Base-by-base conservation (phyloP, 2,888 invertebrate species). In the Chloroclysta siterata region DNA sequence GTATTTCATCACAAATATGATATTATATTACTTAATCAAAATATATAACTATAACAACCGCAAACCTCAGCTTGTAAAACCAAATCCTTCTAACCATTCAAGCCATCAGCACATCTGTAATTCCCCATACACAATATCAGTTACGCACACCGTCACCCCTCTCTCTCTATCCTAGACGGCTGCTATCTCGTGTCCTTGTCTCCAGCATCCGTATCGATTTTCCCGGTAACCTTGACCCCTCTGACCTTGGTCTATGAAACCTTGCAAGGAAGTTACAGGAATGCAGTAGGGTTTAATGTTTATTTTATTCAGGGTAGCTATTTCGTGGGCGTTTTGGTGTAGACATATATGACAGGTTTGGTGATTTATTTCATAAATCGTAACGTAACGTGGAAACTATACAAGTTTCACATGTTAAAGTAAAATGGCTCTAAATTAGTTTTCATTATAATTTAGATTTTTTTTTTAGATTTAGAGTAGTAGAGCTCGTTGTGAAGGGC, bases 151-250 rank as follows among this genome's bases (percentile, higher is more conserved):
- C 41, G 4, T 47, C 47, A 29, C 11, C 36, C 50, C 33, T 66
- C 62, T 59, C 70, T 54, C 15, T 85, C 77, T 44, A 71, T 59
- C 72, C 65, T 55, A 39, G 36, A 60, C 15, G 47, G 15, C 10
- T 15, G 48, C 67, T 17, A 59, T 71, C 59, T 17, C 65, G 11
- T 54, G 17, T 88, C 86, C 79, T 78, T 66, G 51, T 85, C 78
- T 54, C 66, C 92, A 92, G 92, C 91, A 87, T 91, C 92, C 85
- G 78, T 89, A 92, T 92, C 88, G 92, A 92, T 89, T 87, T 66
- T 68, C 41, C 29, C 52, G n/a, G 28, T 61, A 78, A 73, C 90
- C 92, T 87, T 93, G 91, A 90, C 89, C 89, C 28, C 51, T 5
- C 7, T 56, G 56, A 57, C 63, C 60, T 63, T 63, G 51, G 51